Conservation (phyloP, 2,888 invertebrate species). For the Chymomyza fuscimana region DNA sequence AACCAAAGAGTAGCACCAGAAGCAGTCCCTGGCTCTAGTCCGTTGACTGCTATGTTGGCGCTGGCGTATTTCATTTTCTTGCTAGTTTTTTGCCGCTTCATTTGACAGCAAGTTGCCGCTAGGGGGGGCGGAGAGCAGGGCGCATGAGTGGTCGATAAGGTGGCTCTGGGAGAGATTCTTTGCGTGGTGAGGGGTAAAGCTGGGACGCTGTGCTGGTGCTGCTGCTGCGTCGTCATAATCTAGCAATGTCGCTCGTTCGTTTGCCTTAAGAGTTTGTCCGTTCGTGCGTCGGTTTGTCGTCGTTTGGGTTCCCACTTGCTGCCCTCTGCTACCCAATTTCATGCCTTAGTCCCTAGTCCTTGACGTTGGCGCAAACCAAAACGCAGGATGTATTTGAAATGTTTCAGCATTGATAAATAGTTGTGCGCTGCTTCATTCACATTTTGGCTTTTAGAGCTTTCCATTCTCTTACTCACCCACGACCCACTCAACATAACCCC, state of each 20-base stretch:
- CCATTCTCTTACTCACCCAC: neutral
- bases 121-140: constrained; percentile 12
- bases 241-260: constrained; percentile 17
- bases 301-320: neutral
- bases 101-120: constrained; percentile 64
- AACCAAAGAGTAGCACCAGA: constrained; percentile 2
- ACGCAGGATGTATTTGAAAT: constrained; percentile 70
- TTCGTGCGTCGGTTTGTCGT: constrained; percentile 1
- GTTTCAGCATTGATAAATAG: constrained; percentile 76
- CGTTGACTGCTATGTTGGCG: constrained; percentile 54
- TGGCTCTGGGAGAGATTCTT: neutral
- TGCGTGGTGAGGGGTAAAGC: neutral
- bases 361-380: constrained; percentile 32
- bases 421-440: constrained; percentile 49
- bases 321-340: constrained; percentile 36
- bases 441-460: constrained; percentile 9
- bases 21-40: neutral
- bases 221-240: constrained; percentile 61
- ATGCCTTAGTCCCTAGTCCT: constrained; percentile 38
- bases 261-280: constrained; percentile 29
- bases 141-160: constrained; percentile 6
- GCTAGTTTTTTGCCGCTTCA: constrained; percentile 78
- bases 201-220: neutral
- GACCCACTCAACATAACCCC: neutral
- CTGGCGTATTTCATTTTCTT: constrained; percentile 77